Percentiles rank a stretch among this genome's conserved stretches.
Conservation (phyloP, 2,113 vertebrate species). For the Leuciscus idus region DNA sequence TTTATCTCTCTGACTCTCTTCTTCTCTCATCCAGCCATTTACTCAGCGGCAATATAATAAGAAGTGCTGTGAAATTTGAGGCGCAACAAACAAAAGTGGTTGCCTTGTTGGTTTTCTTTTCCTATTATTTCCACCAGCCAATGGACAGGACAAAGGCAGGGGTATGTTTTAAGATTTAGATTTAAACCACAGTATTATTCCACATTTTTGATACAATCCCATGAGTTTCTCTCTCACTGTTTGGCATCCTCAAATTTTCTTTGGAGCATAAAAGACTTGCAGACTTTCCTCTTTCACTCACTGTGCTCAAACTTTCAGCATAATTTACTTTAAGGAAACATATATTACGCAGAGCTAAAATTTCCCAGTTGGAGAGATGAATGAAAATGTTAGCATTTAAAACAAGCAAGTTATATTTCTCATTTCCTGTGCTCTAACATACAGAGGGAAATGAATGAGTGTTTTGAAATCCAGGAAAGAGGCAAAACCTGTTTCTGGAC, state of each 20-base stretch:
- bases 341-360: background rate
- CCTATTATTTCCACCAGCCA: slow-evolving; percentile 67
- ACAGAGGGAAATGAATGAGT: slow-evolving; percentile 12
- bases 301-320: background rate
- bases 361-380: background rate
- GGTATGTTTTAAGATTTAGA: slow-evolving; percentile 71
- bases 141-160: slow-evolving; percentile 74
- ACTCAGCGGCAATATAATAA: slow-evolving; percentile 69
- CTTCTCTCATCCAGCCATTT: slow-evolving; percentile 60
- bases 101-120: slow-evolving; percentile 64
- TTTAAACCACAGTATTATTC: slow-evolving; percentile 78
- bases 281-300: background rate
- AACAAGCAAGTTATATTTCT: slow-evolving; percentile 29
- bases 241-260: background rate
- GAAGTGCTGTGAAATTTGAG: slow-evolving; percentile 77
- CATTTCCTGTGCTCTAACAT: slow-evolving; percentile 20
- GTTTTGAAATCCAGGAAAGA: slow-evolving; percentile 1
- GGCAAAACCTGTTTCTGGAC: slow-evolving; percentile 3
- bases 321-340: background rate
- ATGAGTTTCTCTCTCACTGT: slow-evolving; percentile 32
- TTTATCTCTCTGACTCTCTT: slow-evolving; percentile 45
- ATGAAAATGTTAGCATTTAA: slow-evolving; percentile 6
- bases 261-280: background rate
- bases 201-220: slow-evolving; percentile 66
- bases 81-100: slow-evolving; percentile 73